Base-by-base conservation (phyloP, 2,888 invertebrate genomes). In the Phlogophora meticulosa region DNA sequence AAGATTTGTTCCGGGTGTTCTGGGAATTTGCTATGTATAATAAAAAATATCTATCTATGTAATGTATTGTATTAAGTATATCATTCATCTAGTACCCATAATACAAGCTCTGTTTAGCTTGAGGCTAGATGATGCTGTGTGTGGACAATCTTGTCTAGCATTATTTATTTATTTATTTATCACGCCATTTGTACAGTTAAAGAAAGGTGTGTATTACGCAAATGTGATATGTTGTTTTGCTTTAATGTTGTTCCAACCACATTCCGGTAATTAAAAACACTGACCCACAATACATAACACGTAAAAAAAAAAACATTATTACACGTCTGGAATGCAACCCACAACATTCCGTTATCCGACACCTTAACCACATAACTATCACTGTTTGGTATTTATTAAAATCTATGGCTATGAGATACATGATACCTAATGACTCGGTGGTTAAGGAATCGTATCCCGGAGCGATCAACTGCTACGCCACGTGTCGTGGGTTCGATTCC, bases 311-410 rank as follows among this genome's bases (percentile, higher is more conserved):
- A 20, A 60, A 58, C 24, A 34, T 55, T 55, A 42, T 52, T 78
- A 53, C 70, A 70, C 78, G 63, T 63, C 63, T 59, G 81, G 81
- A 80, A 81, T 81, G 70, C 60, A 78, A 71, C 71, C 81, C 76
- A 66, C 81, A 64, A 60, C 71, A 80, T 80, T 81, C 78, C 71
- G 48, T 40, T 20, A 80, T 46, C 42, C 38, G 45, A 76, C 46
- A 76, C 78, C 13, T n/a, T 51, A 46, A 56, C 81, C 79, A 56
- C 76, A 48, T 10, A 78, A 71, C 78, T 61, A 75, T 66, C 49
- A 38, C 42, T 76, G 48, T 46, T 38, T 38, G 32, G 42, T 46
- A 51, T 48, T 62, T 66, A 61, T 74, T 63, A 43, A 61, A 63
- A 70, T 66, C 49, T 60, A 69, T 61, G 48, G 69, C 46, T 52